Percentiles rank a stretch among this genome's conserved stretches.
Conservation (phyloP, 2,113 vertebrate species). For the Paramormyrops kingsleyae region DNA sequence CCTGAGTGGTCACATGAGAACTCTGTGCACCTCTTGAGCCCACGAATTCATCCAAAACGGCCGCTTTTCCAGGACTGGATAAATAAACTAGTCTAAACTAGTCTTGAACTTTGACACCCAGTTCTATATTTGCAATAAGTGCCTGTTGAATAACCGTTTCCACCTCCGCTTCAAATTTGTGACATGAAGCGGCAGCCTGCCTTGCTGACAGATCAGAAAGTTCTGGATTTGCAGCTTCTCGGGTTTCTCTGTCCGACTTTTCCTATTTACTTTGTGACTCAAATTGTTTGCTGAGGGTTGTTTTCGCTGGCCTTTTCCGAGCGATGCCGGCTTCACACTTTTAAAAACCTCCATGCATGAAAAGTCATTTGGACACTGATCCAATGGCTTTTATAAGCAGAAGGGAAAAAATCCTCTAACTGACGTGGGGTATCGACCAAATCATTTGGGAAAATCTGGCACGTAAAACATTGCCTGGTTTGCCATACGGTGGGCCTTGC, state of each 20-base stretch:
- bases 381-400: conserved; percentile 21
- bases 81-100: neutral
- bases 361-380: conserved; percentile 25
- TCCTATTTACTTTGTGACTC: conserved; percentile 48
- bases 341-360: conserved; percentile 18
- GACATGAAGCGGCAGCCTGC: conserved; percentile 43
- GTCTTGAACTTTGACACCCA: conserved; percentile 11
- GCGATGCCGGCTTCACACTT: conserved; percentile 29
- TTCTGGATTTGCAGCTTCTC: conserved; percentile 47
- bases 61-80: neutral
- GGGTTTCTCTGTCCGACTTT: conserved; percentile 45
- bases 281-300: conserved; percentile 39
- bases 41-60: neutral
- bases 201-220: conserved; percentile 46
- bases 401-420: conserved; percentile 16
- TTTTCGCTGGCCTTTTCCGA: conserved; percentile 44
- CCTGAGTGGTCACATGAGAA: neutral
- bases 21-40: neutral
- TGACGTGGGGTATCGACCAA: conserved; percentile 21
- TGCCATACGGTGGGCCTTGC: neutral
- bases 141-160: conserved; percentile 46
- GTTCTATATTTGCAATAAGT: conserved; percentile 39
- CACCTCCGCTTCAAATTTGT: conserved; percentile 31
- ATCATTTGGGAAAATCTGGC: conserved; percentile 10
- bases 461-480: conserved; percentile 8